These are phyloP conservation scores for Neodiprion virginianus DNA, from an alignment of 1,140 invertebrate genomes.

Conservation along the genomic window DNA sequence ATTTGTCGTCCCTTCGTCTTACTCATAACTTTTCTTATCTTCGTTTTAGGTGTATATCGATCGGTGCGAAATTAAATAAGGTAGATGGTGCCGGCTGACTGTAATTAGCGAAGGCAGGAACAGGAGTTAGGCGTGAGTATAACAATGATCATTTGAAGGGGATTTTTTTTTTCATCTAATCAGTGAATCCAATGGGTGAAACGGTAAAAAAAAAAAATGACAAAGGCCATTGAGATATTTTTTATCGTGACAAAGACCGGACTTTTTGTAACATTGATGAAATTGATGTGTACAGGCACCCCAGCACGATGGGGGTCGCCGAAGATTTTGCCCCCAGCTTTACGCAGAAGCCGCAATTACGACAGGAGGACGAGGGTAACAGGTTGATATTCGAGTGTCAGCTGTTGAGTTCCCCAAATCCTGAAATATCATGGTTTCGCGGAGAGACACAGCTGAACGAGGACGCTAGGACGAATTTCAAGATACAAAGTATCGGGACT, in stretches of 20 bases:
- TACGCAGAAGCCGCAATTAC: conserved; percentile 93
- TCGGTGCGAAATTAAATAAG: neutral
- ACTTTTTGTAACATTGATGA: too few relatives aligned
- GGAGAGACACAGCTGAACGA: conserved; percentile 83
- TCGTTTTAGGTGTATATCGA: neutral
- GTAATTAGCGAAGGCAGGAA: neutral
- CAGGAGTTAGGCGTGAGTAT: conserved; percentile 1
- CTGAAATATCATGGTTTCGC: conserved; percentile 91
- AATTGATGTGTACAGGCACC: conserved; percentile 18
- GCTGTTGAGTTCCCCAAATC: conserved; percentile 85
- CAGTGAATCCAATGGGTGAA: too few relatives aligned
- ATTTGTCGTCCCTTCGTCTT: too few relatives aligned
- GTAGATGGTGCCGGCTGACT: neutral
- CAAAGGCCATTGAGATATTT: too few relatives aligned
- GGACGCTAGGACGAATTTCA: conserved; percentile 85
- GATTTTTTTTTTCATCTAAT: too few relatives aligned
- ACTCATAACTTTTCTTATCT: neutral
- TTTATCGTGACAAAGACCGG: too few relatives aligned
- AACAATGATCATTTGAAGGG: neutral
- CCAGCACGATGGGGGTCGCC: conserved; percentile 73
- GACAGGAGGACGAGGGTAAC: conserved; percentile 96
- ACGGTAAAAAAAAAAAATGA: too few relatives aligned
- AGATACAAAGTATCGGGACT: conserved; percentile 81
- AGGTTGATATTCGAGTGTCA: conserved; percentile 95
- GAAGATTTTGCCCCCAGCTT: conserved; percentile 97